Evolutionary conservation across 2,113 vertebrate genomes (phyloP).

Genomic region (Numenius arquata): DNA sequence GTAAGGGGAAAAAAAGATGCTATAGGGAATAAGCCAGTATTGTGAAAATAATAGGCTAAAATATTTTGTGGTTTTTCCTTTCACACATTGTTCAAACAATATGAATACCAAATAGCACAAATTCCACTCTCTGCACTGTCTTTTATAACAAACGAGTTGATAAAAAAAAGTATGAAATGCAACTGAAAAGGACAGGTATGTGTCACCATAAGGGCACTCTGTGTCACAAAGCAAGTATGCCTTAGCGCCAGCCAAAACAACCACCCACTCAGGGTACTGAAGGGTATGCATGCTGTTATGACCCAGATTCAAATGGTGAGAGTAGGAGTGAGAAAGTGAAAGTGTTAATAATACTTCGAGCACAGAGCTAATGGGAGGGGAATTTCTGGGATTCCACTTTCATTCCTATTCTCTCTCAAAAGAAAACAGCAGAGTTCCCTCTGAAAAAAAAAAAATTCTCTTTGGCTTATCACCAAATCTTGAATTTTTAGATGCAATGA

Average conservation of each 20-base stretch:
- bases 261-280: constrained; percentile 61
- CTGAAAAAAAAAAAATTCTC: not conserved
- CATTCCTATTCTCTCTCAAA: not conserved
- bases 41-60: not conserved
- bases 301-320: constrained; percentile 64
- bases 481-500: not conserved
- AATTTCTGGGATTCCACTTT: constrained; percentile 37
- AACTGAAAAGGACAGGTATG: constrained; percentile 47
- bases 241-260: constrained; percentile 47
- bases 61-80: not conserved
- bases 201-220: constrained; percentile 53
- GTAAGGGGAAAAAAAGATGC: not conserved
- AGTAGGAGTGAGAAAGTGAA: constrained; percentile 67
- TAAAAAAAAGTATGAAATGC: not conserved
- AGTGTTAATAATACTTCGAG: constrained; percentile 67
- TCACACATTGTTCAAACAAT: not conserved
- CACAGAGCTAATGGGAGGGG: constrained; percentile 36
- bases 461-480: not conserved
- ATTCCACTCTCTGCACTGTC: not conserved
- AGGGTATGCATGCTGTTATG: constrained; percentile 59
- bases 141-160: not conserved
- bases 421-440: not conserved
- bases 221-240: constrained; percentile 44
- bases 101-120: not conserved
- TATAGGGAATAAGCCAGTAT: not conserved